Base-by-base conservation (phyloP, 2,113 vertebrate species). In the Grus americana region DNA sequence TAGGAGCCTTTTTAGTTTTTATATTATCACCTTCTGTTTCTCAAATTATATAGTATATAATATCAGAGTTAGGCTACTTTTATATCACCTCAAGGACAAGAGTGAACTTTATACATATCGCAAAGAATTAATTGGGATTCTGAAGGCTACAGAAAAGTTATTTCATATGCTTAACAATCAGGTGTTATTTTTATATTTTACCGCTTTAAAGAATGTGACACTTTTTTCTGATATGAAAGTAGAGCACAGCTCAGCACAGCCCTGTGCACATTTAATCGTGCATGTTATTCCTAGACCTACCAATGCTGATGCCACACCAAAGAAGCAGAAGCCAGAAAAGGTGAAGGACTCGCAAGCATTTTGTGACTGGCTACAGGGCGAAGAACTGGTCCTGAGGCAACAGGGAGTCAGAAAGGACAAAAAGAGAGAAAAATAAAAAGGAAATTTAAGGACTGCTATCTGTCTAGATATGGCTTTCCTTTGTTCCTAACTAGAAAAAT, bases 21-120 rank as follows among this genome's bases (percentile, higher is more conserved):
- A 84, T 95, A 55, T 52, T 67, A 72, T 79, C 80, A 85, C 81
- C 93, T 89, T 85, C 85, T 96, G 90, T 79, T 92, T 90, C 84
- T 82, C 46, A 44, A 76, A 58, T 93, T 85, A 79, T 79, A 36
- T 26, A 82, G 46, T 84, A 71, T 27, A 32, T 71, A 84, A 63
- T 84, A 94, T 59, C 49, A 72, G 79, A 72, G 57, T 72, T 54
- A 59, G 54, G 40, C 62, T 90, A 79, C 32, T 78, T 94, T 91
- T 61, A 50, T 76, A 54, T 34, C 81, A 79, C 78, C 71, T 95
- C 62, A 65, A 85, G 78, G 75, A 85, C 62, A 79, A 3, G 1
- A 54, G 46, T 91, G 87, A 88, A 85, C 66, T 88, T 92, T 66
- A 95, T 40, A 55, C 19, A 8, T 44, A 74, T 79, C 50, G 54